phyloP scores from a whole-genome alignment of 2,113 vertebrate genomes.

The Etheostoma cragini region DNA sequence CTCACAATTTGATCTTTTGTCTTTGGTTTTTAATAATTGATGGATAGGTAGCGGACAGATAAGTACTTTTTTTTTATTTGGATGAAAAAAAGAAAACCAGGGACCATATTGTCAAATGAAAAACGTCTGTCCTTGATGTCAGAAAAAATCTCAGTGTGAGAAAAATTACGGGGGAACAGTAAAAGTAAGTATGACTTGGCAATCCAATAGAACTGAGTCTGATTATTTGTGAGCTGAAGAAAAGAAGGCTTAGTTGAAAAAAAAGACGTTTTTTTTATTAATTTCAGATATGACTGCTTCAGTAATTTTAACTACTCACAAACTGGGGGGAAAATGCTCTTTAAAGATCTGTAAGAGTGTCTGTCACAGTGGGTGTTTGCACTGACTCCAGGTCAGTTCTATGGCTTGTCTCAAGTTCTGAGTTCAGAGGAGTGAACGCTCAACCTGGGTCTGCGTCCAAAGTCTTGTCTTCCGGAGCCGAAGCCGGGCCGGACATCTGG shows the following conservation, averaged over 20 bases:
- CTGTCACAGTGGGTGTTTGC: not conserved
- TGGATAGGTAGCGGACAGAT: constrained; percentile 43
- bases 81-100: constrained; percentile 14
- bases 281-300: not conserved
- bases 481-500: constrained; percentile 54
- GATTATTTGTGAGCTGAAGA: constrained; percentile 10
- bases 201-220: not conserved
- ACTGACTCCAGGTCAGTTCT: constrained; percentile 10
- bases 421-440: not conserved
- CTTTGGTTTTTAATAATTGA: constrained; percentile 54
- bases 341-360: constrained; percentile 3
- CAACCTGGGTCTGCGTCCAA: constrained; percentile 27
- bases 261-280: not conserved
- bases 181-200: constrained; percentile 5
- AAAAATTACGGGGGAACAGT: constrained; percentile 4
- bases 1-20: constrained; percentile 48
- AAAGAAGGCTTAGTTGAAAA: not conserved
- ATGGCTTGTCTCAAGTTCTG: not conserved
- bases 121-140: constrained; percentile 46
- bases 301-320: not conserved
- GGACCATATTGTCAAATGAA: constrained; percentile 33
- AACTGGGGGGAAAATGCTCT: not conserved
- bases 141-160: not conserved
- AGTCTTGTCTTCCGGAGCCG: constrained; percentile 23
- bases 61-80: constrained; percentile 27